These are phyloP conservation scores for Oconnorella tubifera DNA, from an alignment of 2,888 invertebrate species.

Conservation along the genomic window DNA sequence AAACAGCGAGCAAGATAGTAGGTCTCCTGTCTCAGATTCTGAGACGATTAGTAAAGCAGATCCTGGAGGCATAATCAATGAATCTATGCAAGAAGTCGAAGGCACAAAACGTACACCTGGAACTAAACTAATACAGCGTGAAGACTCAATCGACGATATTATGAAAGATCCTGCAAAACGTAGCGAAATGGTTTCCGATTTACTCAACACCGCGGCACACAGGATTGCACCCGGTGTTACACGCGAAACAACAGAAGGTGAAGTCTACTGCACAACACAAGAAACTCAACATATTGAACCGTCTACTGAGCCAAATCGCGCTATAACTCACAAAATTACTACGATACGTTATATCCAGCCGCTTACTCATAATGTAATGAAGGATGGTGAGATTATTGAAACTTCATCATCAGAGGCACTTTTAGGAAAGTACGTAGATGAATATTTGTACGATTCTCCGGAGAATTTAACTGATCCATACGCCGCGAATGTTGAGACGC, in stretches of 20 bases:
- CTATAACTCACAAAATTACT: conserved; percentile 11
- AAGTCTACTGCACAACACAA: conserved; percentile 11
- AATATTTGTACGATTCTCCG: conserved; percentile 24
- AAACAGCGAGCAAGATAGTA: too few species aligned
- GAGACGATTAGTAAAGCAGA: too few species aligned
- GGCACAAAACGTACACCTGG: too few species aligned
- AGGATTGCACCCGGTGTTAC: conserved; percentile 1
- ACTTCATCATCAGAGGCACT: conserved; percentile 11
- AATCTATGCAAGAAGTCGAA: too few species aligned
- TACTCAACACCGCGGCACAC: neutral
- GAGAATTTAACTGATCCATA: conserved; percentile 21
- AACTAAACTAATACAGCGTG: too few species aligned
- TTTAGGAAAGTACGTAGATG: conserved; percentile 21
- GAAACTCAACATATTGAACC: conserved; percentile 1
- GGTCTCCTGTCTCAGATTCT: too few species aligned
- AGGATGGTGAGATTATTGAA: conserved; percentile 17
- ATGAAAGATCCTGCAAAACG: too few species aligned
- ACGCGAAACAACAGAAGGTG: conserved; percentile 17
- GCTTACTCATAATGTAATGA: conserved; percentile 8
- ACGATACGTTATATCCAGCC: conserved; percentile 19
- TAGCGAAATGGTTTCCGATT: neutral
- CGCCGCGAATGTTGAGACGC: conserved; percentile 19
- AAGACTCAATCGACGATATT: too few species aligned
- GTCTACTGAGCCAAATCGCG: conserved; percentile 13
- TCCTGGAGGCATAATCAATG: too few species aligned